A percentile compares a stretch with the other conserved stretches of the same genome.
Evolutionary conservation across 2,888 invertebrate genomes (phyloP).

Genomic region (Lutraria lutraria): DNA sequence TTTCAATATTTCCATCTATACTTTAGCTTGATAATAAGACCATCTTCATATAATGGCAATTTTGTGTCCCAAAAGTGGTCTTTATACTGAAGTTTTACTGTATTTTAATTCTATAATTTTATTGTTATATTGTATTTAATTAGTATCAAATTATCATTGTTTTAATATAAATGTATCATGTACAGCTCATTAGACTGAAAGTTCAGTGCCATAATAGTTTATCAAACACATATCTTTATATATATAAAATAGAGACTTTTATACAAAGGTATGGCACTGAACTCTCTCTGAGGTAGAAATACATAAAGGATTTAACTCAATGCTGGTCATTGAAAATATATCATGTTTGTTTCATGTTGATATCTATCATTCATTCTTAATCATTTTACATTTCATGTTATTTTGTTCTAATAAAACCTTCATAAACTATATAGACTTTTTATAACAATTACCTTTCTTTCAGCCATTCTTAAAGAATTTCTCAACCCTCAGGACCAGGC

Average conservation of each 20-base stretch:
- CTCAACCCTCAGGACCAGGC: too few species aligned
- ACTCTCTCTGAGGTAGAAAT: not conserved
- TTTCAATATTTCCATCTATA: too few species aligned
- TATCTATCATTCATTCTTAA: conserved; percentile 21
- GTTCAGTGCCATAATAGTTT: not conserved
- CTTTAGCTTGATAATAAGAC: too few species aligned
- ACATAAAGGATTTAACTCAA: not conserved
- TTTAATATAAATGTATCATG: not conserved
- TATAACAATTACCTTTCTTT: not conserved
- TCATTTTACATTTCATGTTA: conserved; percentile 16
- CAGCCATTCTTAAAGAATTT: too few species aligned
- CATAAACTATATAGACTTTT: not conserved
- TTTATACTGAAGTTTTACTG: too few species aligned
- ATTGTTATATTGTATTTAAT: too few species aligned
- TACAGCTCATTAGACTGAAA: not conserved
- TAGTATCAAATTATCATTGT: not conserved
- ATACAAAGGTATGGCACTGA: not conserved
- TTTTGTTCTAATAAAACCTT: conserved; percentile 27
- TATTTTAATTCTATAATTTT: too few species aligned
- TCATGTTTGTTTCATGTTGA: conserved; percentile 16
- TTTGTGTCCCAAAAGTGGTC: too few species aligned
- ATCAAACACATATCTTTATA: not conserved
- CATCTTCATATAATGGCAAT: too few species aligned
- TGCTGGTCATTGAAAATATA: conserved; percentile 34
- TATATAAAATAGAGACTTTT: not conserved